Evolutionary conservation across 2,888 invertebrate genomes (phyloP), one percentile per base, ranked within the genome.

Genomic region (Acrobasis repandana): DNA sequence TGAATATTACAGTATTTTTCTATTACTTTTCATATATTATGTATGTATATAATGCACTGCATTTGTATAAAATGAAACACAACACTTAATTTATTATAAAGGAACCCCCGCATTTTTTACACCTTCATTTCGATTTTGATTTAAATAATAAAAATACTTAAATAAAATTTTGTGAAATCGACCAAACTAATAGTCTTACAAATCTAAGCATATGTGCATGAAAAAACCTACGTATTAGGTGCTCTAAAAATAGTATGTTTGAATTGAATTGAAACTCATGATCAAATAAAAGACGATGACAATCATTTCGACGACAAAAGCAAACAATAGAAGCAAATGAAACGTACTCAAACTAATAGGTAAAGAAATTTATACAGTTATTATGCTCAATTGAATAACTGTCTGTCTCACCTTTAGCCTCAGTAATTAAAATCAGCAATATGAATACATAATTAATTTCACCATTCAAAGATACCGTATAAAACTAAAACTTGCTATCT

Each of bases 301-400:
- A 46, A n/a, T 43, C 20, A 18, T 20, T 46, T 43, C 38, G 38
- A 43, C 11, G 18, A 38, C 28, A 43, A 43, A 18, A 14, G 8
- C 46, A 20, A 43, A 58, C 57, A 58, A 58, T 58, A 34, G 48
- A 6, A 43, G 58, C 58, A 50, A 58, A 50, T 58, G 50, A 50
- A 50, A 49, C 49, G 15, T 18, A 49, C 34, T 38, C 38, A 46
- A 38, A 46, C 8, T 9, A 28, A 56, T 20, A 8, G 6, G 38
- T 16, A 49, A 20, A 20, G 11, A 14, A 34, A 50, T 58, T 18
- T 51, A 38, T 43, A 51, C 51, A 59, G 43, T 59, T 59, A 59
- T 51, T 51, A 51, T 51, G 28, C 20, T 50, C 50, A 49, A 34
- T 58, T 50, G 58, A 50, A 50, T 58, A 58, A 58, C 58, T 58